Percentiles rank a stretch among this genome's conserved stretches.
Evolutionary conservation across 37 sponge, comb jelly and placozoan genomes (phyloP).

Genomic region (Ephydatia muelleri): DNA sequence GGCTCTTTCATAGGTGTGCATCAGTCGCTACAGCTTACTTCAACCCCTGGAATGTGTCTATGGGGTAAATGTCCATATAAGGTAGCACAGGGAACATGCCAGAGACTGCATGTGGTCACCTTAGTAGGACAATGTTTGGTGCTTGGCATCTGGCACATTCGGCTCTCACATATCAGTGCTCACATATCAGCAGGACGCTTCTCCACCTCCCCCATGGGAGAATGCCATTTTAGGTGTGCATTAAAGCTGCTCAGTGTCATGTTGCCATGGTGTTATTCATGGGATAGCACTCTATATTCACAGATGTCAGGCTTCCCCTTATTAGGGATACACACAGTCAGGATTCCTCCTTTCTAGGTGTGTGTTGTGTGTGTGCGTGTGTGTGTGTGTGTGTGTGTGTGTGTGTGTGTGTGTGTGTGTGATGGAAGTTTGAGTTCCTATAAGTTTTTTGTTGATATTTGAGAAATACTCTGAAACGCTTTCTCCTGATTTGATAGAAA

Average conservation of each 20-base stretch:
- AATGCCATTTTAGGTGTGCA: not conserved
- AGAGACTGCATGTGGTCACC: not conserved
- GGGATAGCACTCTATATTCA: not conserved
- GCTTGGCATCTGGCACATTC: not conserved
- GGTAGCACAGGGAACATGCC: not conserved
- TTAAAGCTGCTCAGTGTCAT: not conserved
- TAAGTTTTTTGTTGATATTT: no score
- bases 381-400: not conserved
- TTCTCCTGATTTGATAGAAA: no score
- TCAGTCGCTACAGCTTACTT: no score
- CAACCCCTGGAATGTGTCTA: no score
- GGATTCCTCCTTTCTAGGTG: not conserved
- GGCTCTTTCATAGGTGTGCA: no score
- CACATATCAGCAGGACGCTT: not conserved
- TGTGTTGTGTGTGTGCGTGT: constrained; percentile 4
- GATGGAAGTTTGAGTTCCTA: no score
- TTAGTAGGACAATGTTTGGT: not conserved
- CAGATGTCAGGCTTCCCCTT: not conserved
- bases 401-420: not conserved
- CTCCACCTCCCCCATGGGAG: not conserved
- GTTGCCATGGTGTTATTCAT: not conserved
- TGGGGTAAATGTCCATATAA: no score
- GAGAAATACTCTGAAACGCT: no score
- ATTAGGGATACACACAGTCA: no score
- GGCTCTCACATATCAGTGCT: no score